Percentiles rank a stretch among this genome's conserved stretches.
These are phyloP conservation scores for Cremastobaeus sp. DNA, from an alignment of 2,888 invertebrate species.

Conservation along the genomic window DNA sequence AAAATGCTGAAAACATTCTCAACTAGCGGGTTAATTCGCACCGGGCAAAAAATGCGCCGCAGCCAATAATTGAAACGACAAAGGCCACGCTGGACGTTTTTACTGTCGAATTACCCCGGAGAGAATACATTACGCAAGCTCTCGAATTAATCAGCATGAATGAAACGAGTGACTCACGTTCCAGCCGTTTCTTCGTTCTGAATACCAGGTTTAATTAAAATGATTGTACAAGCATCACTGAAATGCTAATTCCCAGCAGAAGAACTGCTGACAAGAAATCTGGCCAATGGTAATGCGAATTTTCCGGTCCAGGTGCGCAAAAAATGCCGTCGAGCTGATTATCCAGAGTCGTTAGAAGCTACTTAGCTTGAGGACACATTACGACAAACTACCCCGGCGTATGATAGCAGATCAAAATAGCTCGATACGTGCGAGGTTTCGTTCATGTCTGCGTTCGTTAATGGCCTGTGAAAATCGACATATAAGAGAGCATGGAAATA, in stretches of 20 bases:
- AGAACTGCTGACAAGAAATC: conserved; percentile 9
- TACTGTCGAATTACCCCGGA: conserved; percentile 15
- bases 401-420: too few relatives aligned
- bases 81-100: conserved; percentile 15
- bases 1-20: conserved; percentile 8
- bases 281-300: conserved; percentile 25
- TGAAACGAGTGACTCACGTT: conserved; percentile 41
- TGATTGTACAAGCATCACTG: conserved; percentile 37
- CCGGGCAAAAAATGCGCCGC: conserved; percentile 5
- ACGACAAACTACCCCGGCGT: too few relatives aligned
- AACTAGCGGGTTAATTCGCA: conserved; percentile 18
- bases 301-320: too few relatives aligned
- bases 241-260: conserved; percentile 41
- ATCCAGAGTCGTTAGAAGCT: too few relatives aligned
- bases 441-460: too few relatives aligned
- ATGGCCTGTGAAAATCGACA: too few relatives aligned
- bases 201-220: conserved; percentile 46
- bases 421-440: too few relatives aligned
- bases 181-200: conserved; percentile 27
- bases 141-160: conserved; percentile 37
- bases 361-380: too few relatives aligned
- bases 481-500: too few relatives aligned
- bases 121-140: conserved; percentile 36
- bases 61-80: conserved; percentile 39
- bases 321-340: too few relatives aligned